A percentile compares a stretch with the other conserved stretches of the same genome.
phyloP scores from a whole-genome alignment of 2,888 invertebrate genomes.

The Ochropleura leucogaster region DNA sequence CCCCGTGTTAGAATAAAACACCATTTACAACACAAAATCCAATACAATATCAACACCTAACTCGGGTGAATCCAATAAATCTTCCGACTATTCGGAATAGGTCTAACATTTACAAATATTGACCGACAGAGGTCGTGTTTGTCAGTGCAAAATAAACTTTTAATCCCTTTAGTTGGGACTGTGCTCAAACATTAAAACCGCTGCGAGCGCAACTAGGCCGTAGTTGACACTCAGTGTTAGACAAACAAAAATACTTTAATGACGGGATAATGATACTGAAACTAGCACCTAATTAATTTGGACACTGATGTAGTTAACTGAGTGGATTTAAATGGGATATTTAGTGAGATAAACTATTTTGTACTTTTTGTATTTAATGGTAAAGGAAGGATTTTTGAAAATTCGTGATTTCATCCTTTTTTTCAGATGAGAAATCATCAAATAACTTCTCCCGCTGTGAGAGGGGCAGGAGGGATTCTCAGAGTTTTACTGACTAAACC shows the following conservation, averaged over 20 bases:
- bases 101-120: slow-evolving; percentile 53
- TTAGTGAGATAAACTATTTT: slow-evolving; percentile 10
- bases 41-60: slow-evolving; percentile 11
- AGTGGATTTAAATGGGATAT: slow-evolving; percentile 7
- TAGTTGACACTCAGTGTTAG: slow-evolving; percentile 51
- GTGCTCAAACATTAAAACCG: slow-evolving; percentile 59
- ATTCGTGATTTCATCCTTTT: background rate
- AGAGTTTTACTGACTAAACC: too few species aligned
- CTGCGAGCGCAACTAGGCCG: slow-evolving; percentile 45
- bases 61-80: slow-evolving; percentile 38
- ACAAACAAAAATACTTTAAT: slow-evolving; percentile 62
- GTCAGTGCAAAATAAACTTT: slow-evolving; percentile 63
- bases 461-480: too few species aligned
- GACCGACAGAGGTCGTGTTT: slow-evolving; percentile 59
- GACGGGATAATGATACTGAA: slow-evolving; percentile 47
- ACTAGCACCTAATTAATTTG: slow-evolving; percentile 47
- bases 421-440: too few species aligned
- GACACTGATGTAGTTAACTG: slow-evolving; percentile 18
- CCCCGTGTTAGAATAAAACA: background rate
- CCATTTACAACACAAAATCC: background rate
- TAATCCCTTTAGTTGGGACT: slow-evolving; percentile 62
- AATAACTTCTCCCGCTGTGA: too few species aligned
- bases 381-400: background rate
- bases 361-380: background rate
- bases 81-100: slow-evolving; percentile 39